Evolutionary conservation across 2,113 vertebrate genomes (phyloP).

Genomic region (Dolichallabes microphthalmus): DNA sequence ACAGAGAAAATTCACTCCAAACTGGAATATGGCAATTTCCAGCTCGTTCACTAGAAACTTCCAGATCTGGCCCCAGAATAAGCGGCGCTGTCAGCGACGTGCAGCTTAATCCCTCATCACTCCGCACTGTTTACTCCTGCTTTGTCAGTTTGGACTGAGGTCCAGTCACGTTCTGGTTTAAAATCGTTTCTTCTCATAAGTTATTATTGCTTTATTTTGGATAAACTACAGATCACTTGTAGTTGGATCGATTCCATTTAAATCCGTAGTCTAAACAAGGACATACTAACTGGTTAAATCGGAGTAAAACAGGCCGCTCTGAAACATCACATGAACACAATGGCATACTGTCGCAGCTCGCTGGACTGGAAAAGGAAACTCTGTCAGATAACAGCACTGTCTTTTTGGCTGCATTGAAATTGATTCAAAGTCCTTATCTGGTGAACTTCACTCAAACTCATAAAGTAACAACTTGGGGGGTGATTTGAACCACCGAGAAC

Average conservation of each 20-base stretch:
- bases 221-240: not conserved
- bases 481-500: not conserved
- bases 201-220: not conserved
- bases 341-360: not conserved
- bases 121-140: not conserved
- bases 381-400: not conserved
- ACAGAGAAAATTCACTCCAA: not conserved
- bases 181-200: not conserved
- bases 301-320: not conserved
- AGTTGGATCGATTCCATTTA: not conserved
- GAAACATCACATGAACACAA: not conserved
- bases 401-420: not conserved
- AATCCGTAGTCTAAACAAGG: not conserved
- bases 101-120: not conserved
- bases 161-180: not conserved
- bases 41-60: not conserved
- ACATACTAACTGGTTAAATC: not conserved
- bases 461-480: not conserved
- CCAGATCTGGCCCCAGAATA: constrained; percentile 5
- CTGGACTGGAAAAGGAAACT: not conserved
- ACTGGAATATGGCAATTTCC: constrained; percentile 9
- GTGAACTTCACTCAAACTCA: constrained; percentile 2
- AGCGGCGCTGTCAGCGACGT: not conserved
- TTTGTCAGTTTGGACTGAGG: not conserved
- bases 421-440: not conserved